Evolutionary conservation across 2,797 vertebrate genomes (phyloP).

Genomic region (Tinamus major): DNA sequence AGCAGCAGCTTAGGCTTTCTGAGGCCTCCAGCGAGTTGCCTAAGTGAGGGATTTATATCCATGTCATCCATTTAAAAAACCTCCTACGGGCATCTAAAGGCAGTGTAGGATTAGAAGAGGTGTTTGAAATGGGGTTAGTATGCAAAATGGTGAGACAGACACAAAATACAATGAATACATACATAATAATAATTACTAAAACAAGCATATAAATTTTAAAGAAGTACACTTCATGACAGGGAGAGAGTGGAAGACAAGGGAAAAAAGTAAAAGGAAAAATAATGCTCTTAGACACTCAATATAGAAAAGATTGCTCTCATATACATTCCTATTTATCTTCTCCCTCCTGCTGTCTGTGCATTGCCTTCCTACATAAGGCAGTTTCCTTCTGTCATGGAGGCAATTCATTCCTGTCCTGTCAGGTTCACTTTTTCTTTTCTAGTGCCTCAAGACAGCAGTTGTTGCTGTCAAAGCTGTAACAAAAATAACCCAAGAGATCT

Average conservation of each 20-base stretch:
- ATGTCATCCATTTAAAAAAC: background rate
- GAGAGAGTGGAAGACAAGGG: background rate
- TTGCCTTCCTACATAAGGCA: constrained; percentile 13
- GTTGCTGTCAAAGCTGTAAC: constrained; percentile 61
- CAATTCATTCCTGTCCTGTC: constrained; percentile 53
- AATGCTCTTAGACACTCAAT: constrained; percentile 18
- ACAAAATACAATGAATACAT: background rate
- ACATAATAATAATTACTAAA: background rate
- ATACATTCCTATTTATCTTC: constrained; percentile 43
- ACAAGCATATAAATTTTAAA: background rate
- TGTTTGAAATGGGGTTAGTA: background rate
- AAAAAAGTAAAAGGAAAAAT: background rate
- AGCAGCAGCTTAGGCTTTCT: background rate
- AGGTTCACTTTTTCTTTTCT: constrained; percentile 40
- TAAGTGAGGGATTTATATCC: constrained; percentile 3
- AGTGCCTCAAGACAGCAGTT: constrained; percentile 50
- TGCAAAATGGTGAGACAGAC: constrained; percentile 2
- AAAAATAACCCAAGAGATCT: constrained; percentile 66
- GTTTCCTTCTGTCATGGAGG: constrained; percentile 33
- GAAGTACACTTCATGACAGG: background rate
- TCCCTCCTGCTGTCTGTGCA: background rate
- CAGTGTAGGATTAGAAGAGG: background rate
- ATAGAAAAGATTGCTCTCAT: constrained; percentile 27
- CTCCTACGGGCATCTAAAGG: background rate
- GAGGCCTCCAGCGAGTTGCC: background rate